Evolutionary conservation across 2,797 vertebrate genomes (phyloP), one percentile per base, ranked within the genome.

Genomic region (Steatocranus sp.): DNA sequence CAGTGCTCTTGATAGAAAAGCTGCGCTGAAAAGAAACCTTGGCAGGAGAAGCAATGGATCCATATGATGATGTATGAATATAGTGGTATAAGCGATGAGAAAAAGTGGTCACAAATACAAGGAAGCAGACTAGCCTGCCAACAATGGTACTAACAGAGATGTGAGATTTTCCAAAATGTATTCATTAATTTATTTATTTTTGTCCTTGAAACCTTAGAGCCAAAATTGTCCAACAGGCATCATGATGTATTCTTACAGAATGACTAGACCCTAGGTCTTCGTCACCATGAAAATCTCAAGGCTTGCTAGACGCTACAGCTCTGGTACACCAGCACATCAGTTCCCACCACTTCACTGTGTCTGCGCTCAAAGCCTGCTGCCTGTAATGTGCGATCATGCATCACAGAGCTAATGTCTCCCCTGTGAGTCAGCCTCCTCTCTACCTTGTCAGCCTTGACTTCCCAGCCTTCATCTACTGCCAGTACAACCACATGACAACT

Each of bases 381-480:
- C 93, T 90, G 87, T 75, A 88, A 92, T 93, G 92, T 91, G 92
- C 87, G 81, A 93, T 93, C 90, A 90, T 91, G 93, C 92, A 89
- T 94, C 90, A 91, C 87, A 85, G 88, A 89, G 92, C 88, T 94
- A 93, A 94, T 92, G 91, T 92, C 88, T 94, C 94, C 91, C 92
- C 92, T 81, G 91, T 94, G 93, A 94, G 91, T 94, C 94, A 94
- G 89, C 88, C 89, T 84, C 43, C 84, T 85, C 87, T 91, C 86
- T 89, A 91, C 91, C 91, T 92, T 88, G 89, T 91, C 93, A 92
- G 85, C 88, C 87, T 85, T 27, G 41, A 81, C 90, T 88, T 88
- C 76, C 80, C 88, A 86, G 88, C 87, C 90, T 92, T 93, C 88
- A 86, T 93, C 92, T 88, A 48, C 80, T 88, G 91, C 88, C 88